Conservation (phyloP, 2,113 vertebrate genomes). For the Melanotaenia duboulayi region DNA sequence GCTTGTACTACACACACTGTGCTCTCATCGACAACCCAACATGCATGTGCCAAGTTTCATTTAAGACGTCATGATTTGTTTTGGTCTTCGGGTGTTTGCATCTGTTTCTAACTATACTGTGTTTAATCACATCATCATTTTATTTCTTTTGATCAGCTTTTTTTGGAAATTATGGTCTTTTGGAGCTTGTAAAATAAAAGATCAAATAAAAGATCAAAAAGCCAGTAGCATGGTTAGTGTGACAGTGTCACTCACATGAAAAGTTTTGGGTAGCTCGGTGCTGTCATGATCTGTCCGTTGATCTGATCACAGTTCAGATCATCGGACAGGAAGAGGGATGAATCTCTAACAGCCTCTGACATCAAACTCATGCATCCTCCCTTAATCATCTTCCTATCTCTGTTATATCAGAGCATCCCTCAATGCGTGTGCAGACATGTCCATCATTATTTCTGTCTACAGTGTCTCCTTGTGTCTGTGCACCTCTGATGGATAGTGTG, state of each 20-base stretch:
- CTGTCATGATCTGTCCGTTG: not conserved
- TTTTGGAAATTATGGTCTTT: not conserved
- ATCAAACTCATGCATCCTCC: slow-evolving; percentile 5
- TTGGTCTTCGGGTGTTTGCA: not conserved
- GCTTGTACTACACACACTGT: slow-evolving; percentile 1
- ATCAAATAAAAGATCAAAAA: no score
- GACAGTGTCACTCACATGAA: no score
- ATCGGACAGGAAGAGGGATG: not conserved
- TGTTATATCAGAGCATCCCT: slow-evolving; percentile 16
- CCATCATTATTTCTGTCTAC: slow-evolving; percentile 32
- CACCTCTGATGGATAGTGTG: not conserved
- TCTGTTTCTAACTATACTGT: no score
- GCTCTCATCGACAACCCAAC: not conserved
- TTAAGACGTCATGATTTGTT: not conserved
- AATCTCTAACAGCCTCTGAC: slow-evolving; percentile 5
- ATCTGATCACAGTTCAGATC: slow-evolving; percentile 12
- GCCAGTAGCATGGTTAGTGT: no score
- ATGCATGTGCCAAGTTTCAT: not conserved
- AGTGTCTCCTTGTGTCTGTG: slow-evolving; percentile 11
- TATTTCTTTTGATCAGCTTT: not conserved
- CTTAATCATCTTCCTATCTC: slow-evolving; percentile 16
- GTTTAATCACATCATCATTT: not conserved
- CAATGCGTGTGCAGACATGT: slow-evolving; percentile 11
- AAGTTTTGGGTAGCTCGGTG: not conserved
- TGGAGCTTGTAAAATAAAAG: no score